Percentiles rank a stretch among this genome's conserved stretches.
Conservation (phyloP, 2,113 vertebrate genomes). For the Neolamprologus hecqui region DNA sequence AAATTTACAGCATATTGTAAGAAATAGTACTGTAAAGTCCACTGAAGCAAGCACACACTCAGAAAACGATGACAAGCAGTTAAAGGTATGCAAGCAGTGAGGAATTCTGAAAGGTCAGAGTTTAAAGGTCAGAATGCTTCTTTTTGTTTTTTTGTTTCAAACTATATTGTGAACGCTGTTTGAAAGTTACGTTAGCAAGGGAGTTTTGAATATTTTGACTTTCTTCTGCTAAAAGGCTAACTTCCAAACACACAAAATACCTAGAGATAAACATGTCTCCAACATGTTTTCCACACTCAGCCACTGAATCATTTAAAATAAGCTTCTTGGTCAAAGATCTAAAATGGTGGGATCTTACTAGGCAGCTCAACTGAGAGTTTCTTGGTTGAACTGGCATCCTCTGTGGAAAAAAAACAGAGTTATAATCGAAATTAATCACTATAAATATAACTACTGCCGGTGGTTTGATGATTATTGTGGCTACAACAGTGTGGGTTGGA, state of each 20-base stretch:
- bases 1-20: conserved; percentile 74
- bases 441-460: neutral
- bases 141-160: neutral
- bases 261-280: conserved; percentile 26
- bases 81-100: conserved; percentile 13
- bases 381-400: conserved; percentile 68
- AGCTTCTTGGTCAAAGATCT: conserved; percentile 8
- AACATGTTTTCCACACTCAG: conserved; percentile 35
- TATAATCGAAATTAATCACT: conserved; percentile 35
- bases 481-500: neutral
- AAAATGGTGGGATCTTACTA: conserved; percentile 66
- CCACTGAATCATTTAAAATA: neutral
- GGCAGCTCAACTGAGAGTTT: conserved; percentile 75
- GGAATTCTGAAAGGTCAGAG: conserved; percentile 17
- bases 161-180: neutral
- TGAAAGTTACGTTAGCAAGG: conserved; percentile 3
- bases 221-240: neutral
- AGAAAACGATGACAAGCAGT: conserved; percentile 21
- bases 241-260: conserved; percentile 31
- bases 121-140: neutral
- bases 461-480: neutral
- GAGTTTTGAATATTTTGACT: neutral
- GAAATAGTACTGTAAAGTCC: conserved; percentile 73
- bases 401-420: conserved; percentile 73
- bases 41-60: conserved; percentile 50